Evolutionary conservation across 2,797 vertebrate species (phyloP), one percentile per base, ranked within the genome.

Genomic region (Neosilurus mollespiculum): DNA sequence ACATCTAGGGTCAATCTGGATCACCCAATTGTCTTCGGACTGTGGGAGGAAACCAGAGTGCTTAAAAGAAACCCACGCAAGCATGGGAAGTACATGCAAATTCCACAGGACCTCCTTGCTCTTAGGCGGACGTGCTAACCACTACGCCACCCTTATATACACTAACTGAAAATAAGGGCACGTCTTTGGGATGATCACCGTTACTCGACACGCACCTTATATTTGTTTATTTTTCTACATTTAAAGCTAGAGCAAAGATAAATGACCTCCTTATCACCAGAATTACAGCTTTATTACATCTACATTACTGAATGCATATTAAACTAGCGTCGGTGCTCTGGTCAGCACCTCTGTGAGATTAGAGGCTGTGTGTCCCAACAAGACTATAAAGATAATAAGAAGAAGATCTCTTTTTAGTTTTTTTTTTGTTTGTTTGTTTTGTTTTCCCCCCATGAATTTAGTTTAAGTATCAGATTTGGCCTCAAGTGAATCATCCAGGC

Each of bases 381-480:
- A 16, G 22, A 62, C 2, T 10, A n/a, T 4, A 62, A 34, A 43
- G 34, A 16, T 62, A 78, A 78, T 43, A 61, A n/a, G 4, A n/a
- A 37, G 12, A n/a, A 37, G 20, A 61, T 77, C 20, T 77, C 20
- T 15, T 56, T 77, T 77, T 59, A 77, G 54, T 37, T 59, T 24
- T 64, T 12, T 76, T 43, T 43, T 43, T 43, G 2, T 43, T 43
- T 43, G n/a, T 64, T 24, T 76, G 43, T 43, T 43, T 43, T 43
- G n/a, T 64, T 24, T 76, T 61, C n/a, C 14, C 34, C 75, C 22
- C 20, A 24, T 34, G 75, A 61, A 78, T 62, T 62, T 9, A 78
- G 20, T 78, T 49, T 62, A 62, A 43, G 75, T 78, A 78, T 78
- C 34, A 18, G 34, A 49, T 78, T 62, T 16, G 58, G 22, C 34